Evolutionary conservation across 2,888 invertebrate species (phyloP), one percentile per base, ranked within the genome.

Genomic region (Mythimna impura): DNA sequence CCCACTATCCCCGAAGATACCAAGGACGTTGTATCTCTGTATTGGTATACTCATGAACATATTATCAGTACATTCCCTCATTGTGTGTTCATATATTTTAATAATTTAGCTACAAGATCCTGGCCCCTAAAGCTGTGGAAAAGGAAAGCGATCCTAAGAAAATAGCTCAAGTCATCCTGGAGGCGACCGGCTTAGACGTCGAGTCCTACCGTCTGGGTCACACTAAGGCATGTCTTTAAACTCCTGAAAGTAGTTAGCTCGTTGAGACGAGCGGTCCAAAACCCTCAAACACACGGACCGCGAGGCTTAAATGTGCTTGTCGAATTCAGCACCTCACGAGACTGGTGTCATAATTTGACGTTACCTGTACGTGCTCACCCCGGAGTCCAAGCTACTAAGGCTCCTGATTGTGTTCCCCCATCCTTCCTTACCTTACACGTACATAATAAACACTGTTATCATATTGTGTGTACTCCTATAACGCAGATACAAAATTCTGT

Each of bases 401-500:
- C 94, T 94, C 92, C 82, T 90, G 90, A 93, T 91, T 91, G 90
- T 89, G 87, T 89, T 91, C 89, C 89, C 85, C 85, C 84, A 84
- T 87, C 89, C 85, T 80, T 87, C 88, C 85, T 81, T 80, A 74
- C 69, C 85, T 83, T 84, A 78, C 80, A 86, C 78, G 84, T 81
- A 89, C 82, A 89, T 86, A 81, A 87, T 77, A 90, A 87, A 91
- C 89, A 90, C 88, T 90, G 79, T 92, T 93, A 91, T 92, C 89
- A 90, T 91, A 89, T 90, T 91, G 80, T 88, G 20, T 95, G 91
- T 95, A 93, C 92, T 95, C 92, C 91, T 91, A 90, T 92, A 96
- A 97, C 97, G 97, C 98, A 99, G 99, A 98, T 99, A 99, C 98
- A 99, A 99, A 97, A 99, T 99, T 97, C 98, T 99, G 98, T 99